phyloP scores from a whole-genome alignment of 2,797 vertebrate genomes.

The Tapirus indicus region DNA sequence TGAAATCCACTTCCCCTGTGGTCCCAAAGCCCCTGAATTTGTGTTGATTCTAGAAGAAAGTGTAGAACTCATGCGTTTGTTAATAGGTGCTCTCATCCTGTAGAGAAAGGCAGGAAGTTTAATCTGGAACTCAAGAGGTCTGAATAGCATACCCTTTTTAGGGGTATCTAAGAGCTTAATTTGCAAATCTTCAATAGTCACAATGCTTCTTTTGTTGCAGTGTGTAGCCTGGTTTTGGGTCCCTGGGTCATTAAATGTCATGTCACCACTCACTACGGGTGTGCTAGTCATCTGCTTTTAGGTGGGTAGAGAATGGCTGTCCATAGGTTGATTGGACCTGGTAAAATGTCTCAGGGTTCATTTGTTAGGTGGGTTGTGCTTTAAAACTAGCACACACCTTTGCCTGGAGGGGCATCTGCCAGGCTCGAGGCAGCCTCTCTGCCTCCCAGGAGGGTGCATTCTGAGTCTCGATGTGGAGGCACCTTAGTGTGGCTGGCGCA shows the following conservation, averaged over 20 bases:
- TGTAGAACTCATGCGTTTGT: neutral
- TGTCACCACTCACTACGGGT: accelerated
- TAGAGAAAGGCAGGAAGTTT: neutral
- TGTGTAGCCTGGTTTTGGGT: neutral
- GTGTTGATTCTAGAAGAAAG: neutral
- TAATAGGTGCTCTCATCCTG: neutral
- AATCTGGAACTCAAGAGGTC: neutral
- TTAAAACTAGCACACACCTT: neutral
- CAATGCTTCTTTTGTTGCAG: neutral
- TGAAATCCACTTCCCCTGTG: neutral
- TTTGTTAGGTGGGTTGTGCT: neutral
- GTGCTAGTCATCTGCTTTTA: neutral
- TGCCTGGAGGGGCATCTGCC: neutral
- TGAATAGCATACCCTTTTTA: neutral
- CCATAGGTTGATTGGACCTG: neutral
- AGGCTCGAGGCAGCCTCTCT: neutral
- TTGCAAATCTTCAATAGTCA: neutral
- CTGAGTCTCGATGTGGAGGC: accelerated
- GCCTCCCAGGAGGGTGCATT: neutral
- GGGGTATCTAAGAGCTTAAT: neutral
- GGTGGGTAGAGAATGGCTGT: neutral
- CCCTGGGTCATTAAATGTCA: neutral
- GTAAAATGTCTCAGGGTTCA: neutral
- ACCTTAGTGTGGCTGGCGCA: neutral
- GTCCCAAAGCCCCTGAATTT: neutral